Conservation (phyloP, 2,113 vertebrate species). For the Muntiacus muntjak region DNA sequence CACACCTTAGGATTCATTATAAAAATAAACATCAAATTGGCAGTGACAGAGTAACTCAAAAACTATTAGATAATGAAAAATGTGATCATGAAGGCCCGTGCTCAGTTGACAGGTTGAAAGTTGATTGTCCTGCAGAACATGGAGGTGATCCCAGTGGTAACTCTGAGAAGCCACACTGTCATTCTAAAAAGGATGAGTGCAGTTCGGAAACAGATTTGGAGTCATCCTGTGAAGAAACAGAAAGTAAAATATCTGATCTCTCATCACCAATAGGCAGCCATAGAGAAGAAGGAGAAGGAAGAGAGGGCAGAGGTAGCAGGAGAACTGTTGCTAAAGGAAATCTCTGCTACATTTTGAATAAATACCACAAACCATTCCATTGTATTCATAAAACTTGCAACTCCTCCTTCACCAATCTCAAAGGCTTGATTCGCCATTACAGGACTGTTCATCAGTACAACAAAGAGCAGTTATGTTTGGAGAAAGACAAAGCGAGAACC, state of each 20-base stretch:
- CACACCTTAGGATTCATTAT: constrained; percentile 89
- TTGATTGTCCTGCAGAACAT: constrained; percentile 66
- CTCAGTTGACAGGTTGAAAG: constrained; percentile 71
- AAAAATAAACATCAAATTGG: constrained; percentile 88
- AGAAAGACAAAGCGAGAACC: constrained; percentile 87
- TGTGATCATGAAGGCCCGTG: constrained; percentile 74
- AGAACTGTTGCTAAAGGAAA: constrained; percentile 92
- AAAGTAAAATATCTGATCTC: constrained; percentile 72
- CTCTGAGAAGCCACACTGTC: constrained; percentile 67
- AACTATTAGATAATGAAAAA: constrained; percentile 76
- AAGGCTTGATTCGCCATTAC: constrained; percentile 92
- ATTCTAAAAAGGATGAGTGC: constrained; percentile 80
- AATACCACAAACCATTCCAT: constrained; percentile 95
- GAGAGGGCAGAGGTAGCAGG: constrained; percentile 88
- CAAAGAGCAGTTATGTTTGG: constrained; percentile 91
- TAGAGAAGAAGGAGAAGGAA: constrained; percentile 80
- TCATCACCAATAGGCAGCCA: constrained; percentile 76
- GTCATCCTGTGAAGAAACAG: constrained; percentile 81
- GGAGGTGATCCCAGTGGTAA: constrained; percentile 55
- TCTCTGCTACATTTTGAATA: constrained; percentile 92
- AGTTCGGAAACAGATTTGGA: constrained; percentile 84
- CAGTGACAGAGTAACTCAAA: constrained; percentile 77
- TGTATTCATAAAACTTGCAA: constrained; percentile 95
- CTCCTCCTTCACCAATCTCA: constrained; percentile 92
- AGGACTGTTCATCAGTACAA: constrained; percentile 93